These are phyloP conservation scores for Melanaphis sacchari DNA, from an alignment of 1,140 invertebrate species.

Conservation along the genomic window DNA sequence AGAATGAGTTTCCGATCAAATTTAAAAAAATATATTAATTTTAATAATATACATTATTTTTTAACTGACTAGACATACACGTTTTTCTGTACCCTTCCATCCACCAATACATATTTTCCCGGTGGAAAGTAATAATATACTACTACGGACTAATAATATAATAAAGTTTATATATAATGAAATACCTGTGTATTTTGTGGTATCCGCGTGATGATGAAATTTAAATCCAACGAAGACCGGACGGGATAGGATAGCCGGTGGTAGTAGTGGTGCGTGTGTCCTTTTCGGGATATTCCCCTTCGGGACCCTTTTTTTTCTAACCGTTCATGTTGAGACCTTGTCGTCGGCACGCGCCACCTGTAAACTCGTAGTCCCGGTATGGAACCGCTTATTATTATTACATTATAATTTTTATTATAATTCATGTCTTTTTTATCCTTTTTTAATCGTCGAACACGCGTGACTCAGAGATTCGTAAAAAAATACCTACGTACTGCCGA, in stretches of 20 bases:
- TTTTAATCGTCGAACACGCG: background rate
- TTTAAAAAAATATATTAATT: background rate
- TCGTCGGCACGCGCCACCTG: conserved; percentile 51
- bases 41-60: background rate
- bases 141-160: background rate
- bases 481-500: background rate
- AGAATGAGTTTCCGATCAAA: background rate
- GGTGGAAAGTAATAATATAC: background rate
- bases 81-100: no score
- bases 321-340: background rate
- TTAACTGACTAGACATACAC: background rate
- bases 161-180: background rate
- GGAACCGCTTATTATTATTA: background rate
- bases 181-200: conserved; percentile 46
- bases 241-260: background rate
- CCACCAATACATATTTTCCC: background rate
- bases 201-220: background rate
- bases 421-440: background rate
- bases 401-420: background rate
- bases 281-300: conserved; percentile 42
- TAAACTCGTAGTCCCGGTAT: background rate
- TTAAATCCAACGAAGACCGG: background rate
- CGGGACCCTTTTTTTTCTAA: conserved; percentile 47
- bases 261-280: background rate
- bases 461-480: background rate